phyloP scores from a whole-genome alignment of 2,113 vertebrate species.

The Lophura nycthemera region DNA sequence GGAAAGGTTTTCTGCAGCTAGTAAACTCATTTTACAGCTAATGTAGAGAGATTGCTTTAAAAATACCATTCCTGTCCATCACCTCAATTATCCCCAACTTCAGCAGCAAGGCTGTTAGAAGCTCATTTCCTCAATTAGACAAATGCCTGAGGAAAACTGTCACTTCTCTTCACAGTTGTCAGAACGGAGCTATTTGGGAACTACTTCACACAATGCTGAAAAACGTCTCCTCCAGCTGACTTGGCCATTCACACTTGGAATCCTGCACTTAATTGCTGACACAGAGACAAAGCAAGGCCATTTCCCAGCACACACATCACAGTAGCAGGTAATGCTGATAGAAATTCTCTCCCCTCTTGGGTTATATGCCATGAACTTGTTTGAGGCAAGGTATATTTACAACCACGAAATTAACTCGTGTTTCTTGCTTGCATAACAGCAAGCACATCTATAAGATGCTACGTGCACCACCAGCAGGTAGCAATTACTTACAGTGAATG shows the following conservation, averaged over 20 bases:
- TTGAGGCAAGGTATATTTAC: neutral
- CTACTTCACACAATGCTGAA: neutral
- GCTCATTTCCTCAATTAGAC: neutral
- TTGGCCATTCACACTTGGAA: neutral
- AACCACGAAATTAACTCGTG: neutral
- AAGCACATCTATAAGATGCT: fast-evolving
- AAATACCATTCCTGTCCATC: neutral
- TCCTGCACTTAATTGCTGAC: neutral
- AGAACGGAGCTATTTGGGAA: neutral
- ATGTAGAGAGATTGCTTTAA: neutral
- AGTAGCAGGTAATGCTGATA: fast-evolving
- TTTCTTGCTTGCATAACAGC: neutral
- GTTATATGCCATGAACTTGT: fast-evolving
- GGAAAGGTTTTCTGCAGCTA: neutral
- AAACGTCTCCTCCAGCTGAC: neutral
- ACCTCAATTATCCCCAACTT: neutral
- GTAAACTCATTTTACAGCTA: neutral
- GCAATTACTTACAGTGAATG: neutral
- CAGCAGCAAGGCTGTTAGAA: neutral
- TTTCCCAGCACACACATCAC: neutral
- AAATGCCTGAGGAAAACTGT: neutral
- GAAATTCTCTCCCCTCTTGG: no score
- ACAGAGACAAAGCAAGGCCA: neutral
- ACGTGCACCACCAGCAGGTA: fast-evolving
- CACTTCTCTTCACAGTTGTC: neutral